Conservation (phyloP, 2,888 invertebrate species). For the Dromius quadrimaculatus region DNA sequence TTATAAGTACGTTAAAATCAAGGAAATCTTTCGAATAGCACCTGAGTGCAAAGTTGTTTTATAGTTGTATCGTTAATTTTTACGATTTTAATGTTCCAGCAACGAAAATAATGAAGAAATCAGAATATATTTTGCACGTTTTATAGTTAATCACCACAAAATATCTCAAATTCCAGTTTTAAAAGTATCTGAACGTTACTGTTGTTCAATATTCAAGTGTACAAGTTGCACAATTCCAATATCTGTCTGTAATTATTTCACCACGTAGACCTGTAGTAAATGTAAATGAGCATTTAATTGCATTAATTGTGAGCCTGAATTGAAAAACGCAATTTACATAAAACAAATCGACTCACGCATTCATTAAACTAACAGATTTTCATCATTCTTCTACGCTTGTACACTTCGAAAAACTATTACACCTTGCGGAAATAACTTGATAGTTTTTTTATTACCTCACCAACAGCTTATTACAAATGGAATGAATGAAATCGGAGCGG, state of each 20-base stretch:
- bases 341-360: conserved; percentile 26
- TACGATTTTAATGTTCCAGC: conserved; percentile 19
- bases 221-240: conserved; percentile 17
- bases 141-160: too few relatives aligned
- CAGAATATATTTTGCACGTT: conserved; percentile 6
- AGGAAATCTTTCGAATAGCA: conserved; percentile 21
- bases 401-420: conserved; percentile 1
- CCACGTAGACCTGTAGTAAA: conserved; percentile 20
- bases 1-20: conserved; percentile 11
- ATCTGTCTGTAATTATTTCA: conserved; percentile 28
- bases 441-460: background rate
- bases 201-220: too few relatives aligned
- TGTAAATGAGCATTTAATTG: conserved; percentile 33
- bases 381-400: conserved; percentile 6
- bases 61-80: conserved; percentile 17
- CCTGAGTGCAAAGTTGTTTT: background rate
- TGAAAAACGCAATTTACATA: conserved; percentile 19
- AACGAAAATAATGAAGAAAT: conserved; percentile 18
- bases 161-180: too few relatives aligned
- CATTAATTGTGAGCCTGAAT: conserved; percentile 9
- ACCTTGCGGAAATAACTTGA: background rate
- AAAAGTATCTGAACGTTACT: too few relatives aligned
- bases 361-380: conserved; percentile 16
- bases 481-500: too few relatives aligned
- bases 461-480: background rate